These are phyloP conservation scores for Saturnia japonica DNA, from an alignment of 2,888 invertebrate species.

Conservation along the genomic window DNA sequence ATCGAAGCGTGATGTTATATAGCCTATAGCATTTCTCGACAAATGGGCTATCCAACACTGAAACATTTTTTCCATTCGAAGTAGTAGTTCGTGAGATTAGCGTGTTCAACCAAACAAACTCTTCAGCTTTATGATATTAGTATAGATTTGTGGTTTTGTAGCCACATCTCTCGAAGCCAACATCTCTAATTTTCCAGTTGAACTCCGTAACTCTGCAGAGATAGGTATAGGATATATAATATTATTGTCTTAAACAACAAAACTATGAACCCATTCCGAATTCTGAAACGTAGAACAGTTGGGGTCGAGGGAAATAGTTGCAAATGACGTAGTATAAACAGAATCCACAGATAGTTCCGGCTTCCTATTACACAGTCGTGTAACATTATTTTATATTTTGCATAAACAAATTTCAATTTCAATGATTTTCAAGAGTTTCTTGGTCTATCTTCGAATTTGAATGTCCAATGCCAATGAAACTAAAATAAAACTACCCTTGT, in stretches of 20 bases:
- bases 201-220: conserved; percentile 14
- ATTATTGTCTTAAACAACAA: conserved; percentile 15
- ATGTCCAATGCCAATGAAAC: no score
- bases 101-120: no score
- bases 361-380: background rate
- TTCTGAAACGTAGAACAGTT: conserved; percentile 2
- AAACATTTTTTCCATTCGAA: no score
- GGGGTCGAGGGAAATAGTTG: conserved; percentile 1
- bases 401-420: no score
- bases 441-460: no score
- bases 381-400: background rate
- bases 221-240: conserved; percentile 5
- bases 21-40: no score
- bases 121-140: no score
- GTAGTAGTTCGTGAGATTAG: no score
- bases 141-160: background rate
- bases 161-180: background rate
- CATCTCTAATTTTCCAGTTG: conserved; percentile 5
- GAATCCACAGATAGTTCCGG: background rate
- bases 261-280: conserved; percentile 1
- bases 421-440: no score
- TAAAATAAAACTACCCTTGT: no score
- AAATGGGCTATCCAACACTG: no score
- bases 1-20: no score
- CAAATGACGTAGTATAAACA: conserved; percentile 10